Evolutionary conservation across 2,888 invertebrate genomes (phyloP).

Genomic region (Eubasilissa splendida): DNA sequence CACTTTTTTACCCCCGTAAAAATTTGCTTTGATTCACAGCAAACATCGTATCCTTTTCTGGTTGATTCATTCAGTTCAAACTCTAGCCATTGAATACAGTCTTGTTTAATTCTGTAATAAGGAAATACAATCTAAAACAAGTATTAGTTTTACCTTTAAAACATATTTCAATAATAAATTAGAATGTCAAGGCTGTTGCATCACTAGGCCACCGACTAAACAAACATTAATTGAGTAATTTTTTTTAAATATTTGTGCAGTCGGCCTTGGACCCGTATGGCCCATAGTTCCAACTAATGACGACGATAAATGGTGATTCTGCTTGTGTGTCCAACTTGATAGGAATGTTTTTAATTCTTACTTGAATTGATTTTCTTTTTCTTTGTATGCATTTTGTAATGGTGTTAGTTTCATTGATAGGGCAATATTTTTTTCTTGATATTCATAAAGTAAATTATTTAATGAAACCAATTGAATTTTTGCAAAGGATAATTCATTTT

Average conservation of each 20-base stretch:
- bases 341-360: neutral
- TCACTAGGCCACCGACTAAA: too few relatives aligned
- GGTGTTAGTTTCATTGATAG: conserved; percentile 10
- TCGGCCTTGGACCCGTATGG: too few relatives aligned
- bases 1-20: conserved; percentile 47
- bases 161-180: too few relatives aligned
- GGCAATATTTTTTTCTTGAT: conserved; percentile 22
- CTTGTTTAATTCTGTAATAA: conserved; percentile 27
- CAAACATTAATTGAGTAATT: too few relatives aligned
- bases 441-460: conserved; percentile 4
- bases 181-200: too few relatives aligned
- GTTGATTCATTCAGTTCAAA: conserved; percentile 47
- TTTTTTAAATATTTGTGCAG: too few relatives aligned
- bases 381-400: neutral
- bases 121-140: neutral
- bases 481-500: conserved; percentile 12
- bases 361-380: conserved; percentile 34
- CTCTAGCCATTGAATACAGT: conserved; percentile 43
- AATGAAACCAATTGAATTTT: neutral
- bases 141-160: neutral
- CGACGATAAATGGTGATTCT: too few relatives aligned
- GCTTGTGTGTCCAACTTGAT: neutral
- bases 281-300: too few relatives aligned
- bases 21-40: conserved; percentile 49
- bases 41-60: conserved; percentile 46